phyloP scores from a whole-genome alignment of 2,888 invertebrate species.

The Prosopocoilus inquinatus region DNA sequence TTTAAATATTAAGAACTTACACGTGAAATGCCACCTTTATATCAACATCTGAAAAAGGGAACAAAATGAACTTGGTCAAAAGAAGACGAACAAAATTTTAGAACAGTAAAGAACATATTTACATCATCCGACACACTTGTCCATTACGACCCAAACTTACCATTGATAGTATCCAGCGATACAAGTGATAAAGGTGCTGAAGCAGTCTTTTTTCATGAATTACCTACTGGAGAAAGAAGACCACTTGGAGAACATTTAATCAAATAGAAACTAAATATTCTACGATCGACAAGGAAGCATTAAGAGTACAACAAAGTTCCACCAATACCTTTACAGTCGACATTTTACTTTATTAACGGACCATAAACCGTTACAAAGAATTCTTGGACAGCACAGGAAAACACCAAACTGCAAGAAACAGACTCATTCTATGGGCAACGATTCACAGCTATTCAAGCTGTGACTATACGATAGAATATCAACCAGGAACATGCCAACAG shows the following conservation, averaged over 20 bases:
- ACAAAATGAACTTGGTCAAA: too few relatives aligned
- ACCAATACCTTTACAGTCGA: neutral
- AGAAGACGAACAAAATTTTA: too few relatives aligned
- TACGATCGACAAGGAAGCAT: constrained; percentile 7
- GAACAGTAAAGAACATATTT: too few relatives aligned
- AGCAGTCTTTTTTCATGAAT: constrained; percentile 1
- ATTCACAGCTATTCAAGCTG: too few relatives aligned
- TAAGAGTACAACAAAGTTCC: constrained; percentile 2
- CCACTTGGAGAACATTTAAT: constrained; percentile 2
- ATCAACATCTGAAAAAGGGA: too few relatives aligned
- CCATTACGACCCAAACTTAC: constrained; percentile 5
- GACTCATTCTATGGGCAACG: too few relatives aligned
- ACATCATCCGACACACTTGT: neutral
- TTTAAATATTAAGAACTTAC: too few relatives aligned
- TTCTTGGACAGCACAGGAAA: too few relatives aligned
- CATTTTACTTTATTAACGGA: neutral
- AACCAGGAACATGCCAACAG: constrained; percentile 8
- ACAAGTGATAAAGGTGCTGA: neutral
- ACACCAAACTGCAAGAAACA: too few relatives aligned
- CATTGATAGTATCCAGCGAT: neutral
- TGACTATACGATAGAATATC: constrained; percentile 6
- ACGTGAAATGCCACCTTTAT: too few relatives aligned
- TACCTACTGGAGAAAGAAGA: neutral
- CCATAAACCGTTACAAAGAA: too few relatives aligned
- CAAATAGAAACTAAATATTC: constrained; percentile 1